phyloP scores from a whole-genome alignment of 2,113 vertebrate genomes.

The Tympanuchus pallidicinctus region DNA sequence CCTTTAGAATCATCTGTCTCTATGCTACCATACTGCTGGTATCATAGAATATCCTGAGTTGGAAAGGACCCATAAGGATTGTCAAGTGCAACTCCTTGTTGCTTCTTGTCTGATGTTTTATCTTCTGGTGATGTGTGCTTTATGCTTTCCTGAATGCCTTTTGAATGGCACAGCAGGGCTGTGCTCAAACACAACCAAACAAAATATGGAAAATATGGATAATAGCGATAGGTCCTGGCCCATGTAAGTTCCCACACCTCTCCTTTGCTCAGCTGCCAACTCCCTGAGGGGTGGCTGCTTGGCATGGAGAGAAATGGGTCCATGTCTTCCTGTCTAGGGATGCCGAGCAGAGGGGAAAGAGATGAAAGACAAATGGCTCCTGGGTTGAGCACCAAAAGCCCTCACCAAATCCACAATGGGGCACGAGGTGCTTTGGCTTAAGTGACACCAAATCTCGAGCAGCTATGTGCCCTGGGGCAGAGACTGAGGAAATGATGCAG shows the following conservation, averaged over 20 bases:
- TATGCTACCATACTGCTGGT: too few species aligned
- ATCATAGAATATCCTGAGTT: too few species aligned
- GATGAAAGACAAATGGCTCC: not conserved
- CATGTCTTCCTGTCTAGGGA: not conserved
- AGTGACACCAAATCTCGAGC: not conserved
- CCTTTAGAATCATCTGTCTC: not conserved
- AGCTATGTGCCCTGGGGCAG: not conserved
- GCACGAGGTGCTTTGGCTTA: not conserved
- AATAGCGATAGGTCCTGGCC: conserved; percentile 1
- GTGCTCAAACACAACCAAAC: conserved; percentile 30
- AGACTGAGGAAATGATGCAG: not conserved
- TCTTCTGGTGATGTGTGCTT: not conserved
- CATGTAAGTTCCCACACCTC: not conserved
- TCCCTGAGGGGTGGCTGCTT: not conserved
- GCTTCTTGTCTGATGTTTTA: not conserved
- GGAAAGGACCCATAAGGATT: too few species aligned
- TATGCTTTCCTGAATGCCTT: not conserved
- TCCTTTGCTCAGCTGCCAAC: not conserved
- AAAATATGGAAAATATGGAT: conserved; percentile 32
- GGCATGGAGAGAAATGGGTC: not conserved
- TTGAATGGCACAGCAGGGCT: not conserved
- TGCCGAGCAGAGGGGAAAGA: not conserved
- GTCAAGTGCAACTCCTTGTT: not conserved
- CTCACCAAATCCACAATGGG: not conserved
- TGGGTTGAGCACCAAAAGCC: too few species aligned